Base-by-base conservation (phyloP, 2,113 vertebrate species). In the Cathartes aura region DNA sequence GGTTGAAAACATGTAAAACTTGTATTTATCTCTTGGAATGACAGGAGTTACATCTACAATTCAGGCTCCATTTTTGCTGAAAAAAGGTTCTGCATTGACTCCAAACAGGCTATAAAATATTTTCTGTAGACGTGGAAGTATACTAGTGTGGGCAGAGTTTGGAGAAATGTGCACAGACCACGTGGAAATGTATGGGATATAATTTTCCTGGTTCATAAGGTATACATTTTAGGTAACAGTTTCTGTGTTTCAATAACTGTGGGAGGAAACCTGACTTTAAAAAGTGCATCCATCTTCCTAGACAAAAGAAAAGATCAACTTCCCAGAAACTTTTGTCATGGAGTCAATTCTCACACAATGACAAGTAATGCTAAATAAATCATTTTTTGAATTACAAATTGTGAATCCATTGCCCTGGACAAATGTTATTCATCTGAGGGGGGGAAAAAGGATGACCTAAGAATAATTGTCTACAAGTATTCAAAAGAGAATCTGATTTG, bases 311-410 rank as follows among this genome's bases (percentile, higher is more conserved):
- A 97, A 90, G 55, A 95, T 78, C 86, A 59, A 30, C 83, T 95
- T 97, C 80, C 76, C 68, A 95, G 94, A 95, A 97, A 91, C 90
- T 92, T 95, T 92, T 96, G 91, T 93, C 64, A 60, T 0, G 0
- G 89, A 94, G 60, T 97, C 89, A 85, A 4, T 97, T 85, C 89
- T 91, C 87, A 47, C 82, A 94, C 83, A 96, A 84, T 94, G 89
- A 91, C 38, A 68, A 56, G 60, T 82, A 87, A 71, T 85, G 64
- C 76, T 91, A 96, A 96, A 96, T 95, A 89, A 96, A 96, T 96
- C 50, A 78, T 93, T 96, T 96, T 92, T 91, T 97, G 36, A 95
- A 87, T 85, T 87, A 93, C 81, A 79, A 87, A 87, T 87, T 90
- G 87, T 52, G 70, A 87, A 71, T 95, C 81, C 6, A 2, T 94